Evolutionary conservation across 1,140 invertebrate genomes (phyloP).

Genomic region (Ridgeia piscesae): DNA sequence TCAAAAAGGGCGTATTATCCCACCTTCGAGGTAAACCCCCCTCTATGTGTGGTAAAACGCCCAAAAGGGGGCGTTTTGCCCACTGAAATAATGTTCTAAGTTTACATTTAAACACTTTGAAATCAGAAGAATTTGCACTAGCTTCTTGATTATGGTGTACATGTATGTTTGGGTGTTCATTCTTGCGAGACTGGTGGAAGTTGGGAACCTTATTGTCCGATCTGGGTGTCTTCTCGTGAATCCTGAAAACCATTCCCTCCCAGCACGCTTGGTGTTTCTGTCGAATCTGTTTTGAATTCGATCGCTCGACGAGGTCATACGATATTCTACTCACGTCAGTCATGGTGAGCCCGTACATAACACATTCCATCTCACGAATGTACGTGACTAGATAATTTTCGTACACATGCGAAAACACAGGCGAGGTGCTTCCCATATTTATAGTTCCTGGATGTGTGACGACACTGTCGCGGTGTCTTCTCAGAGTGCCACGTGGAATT

Average conservation of each 20-base stretch:
- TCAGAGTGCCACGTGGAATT: conserved; percentile 10
- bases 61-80: too few relatives aligned
- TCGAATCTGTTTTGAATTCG: conserved; percentile 8
- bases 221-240: conserved; percentile 9
- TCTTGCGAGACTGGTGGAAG: not conserved
- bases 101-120: too few relatives aligned
- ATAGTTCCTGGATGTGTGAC: not conserved
- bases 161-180: not conserved
- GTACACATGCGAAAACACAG: not conserved
- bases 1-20: too few relatives aligned
- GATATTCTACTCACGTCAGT: too few relatives aligned
- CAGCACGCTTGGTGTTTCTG: conserved; percentile 13
- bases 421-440: not conserved
- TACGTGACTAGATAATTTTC: too few relatives aligned
- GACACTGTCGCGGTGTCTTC: not conserved
- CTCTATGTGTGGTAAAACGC: too few relatives aligned
- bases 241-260: conserved; percentile 14
- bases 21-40: too few relatives aligned
- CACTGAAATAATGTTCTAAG: too few relatives aligned
- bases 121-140: too few relatives aligned
- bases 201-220: conserved; percentile 9
- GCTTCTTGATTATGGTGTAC: not conserved
- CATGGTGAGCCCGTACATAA: too few relatives aligned
- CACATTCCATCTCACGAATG: too few relatives aligned
- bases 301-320: not conserved